phyloP scores from a whole-genome alignment of 1,140 invertebrate genomes.

The Trypoxylus dichotomus region DNA sequence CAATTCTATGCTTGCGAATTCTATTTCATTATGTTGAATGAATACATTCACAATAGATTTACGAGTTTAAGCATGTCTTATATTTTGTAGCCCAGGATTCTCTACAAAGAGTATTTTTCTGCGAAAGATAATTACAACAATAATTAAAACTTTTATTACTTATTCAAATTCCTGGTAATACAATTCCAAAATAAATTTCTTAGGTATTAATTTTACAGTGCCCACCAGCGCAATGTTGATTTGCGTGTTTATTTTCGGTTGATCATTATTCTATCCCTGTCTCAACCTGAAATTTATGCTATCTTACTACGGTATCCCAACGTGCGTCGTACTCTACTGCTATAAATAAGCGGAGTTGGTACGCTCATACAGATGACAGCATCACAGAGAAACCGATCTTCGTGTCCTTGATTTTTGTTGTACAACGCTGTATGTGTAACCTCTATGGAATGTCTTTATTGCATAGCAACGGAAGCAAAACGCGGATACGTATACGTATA shows the following conservation, averaged over 20 bases:
- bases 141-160: too few relatives aligned
- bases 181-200: too few relatives aligned
- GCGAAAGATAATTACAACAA: too few relatives aligned
- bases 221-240: too few relatives aligned
- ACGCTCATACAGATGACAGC: constrained; percentile 19
- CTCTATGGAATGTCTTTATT: constrained; percentile 16
- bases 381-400: constrained; percentile 25
- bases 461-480: constrained; percentile 29
- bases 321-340: neutral
- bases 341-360: neutral
- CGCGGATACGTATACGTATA: constrained; percentile 5
- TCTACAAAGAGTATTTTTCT: too few relatives aligned
- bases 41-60: too few relatives aligned
- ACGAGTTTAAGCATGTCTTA: too few relatives aligned
- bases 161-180: too few relatives aligned
- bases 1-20: too few relatives aligned
- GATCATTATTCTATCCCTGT: neutral
- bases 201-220: too few relatives aligned
- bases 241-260: neutral
- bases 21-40: too few relatives aligned
- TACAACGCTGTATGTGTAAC: constrained; percentile 19
- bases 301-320: constrained; percentile 8
- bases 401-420: constrained; percentile 18
- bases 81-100: too few relatives aligned
- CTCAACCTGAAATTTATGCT: constrained; percentile 1